A percentile compares a stretch with the other conserved stretches of the same genome.
phyloP scores from a whole-genome alignment of 2,113 vertebrate species.

The pig (Sus scrofa) region T2T-Sscrofa CM000825.6:61447501-61448000 shows the following conservation, averaged over 20 bases:
- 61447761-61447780: not conserved
- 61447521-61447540: accelerated
- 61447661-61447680: not conserved
- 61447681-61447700: accelerated
- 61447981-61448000: not conserved
- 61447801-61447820: not conserved
- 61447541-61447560: not conserved
- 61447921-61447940: not conserved
- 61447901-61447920: not conserved
- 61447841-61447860: not conserved
- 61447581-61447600: not conserved
- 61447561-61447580: not conserved
- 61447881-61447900: not conserved
- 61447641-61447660: not conserved
- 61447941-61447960: not conserved
- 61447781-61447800: accelerated
- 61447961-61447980: accelerated
- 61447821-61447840: not conserved
- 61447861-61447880: accelerated
- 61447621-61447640: not conserved
- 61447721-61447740: accelerated
- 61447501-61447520: not conserved
- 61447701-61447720: accelerated
- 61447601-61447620: not conserved
- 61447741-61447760: accelerated